These are phyloP conservation scores for Parus major DNA, from an alignment of 2,113 vertebrate genomes.

Conservation along the genomic window DNA sequence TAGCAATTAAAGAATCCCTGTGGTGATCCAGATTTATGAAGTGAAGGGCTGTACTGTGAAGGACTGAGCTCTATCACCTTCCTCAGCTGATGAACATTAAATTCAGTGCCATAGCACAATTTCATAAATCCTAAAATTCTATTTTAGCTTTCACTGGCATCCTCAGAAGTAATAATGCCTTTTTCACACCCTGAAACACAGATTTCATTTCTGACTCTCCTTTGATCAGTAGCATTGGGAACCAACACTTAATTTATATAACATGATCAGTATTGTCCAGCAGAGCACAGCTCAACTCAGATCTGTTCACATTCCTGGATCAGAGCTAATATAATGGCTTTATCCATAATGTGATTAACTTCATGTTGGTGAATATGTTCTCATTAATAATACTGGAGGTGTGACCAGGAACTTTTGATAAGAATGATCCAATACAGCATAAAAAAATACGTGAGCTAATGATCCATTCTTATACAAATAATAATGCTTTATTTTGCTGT, in stretches of 20 bases:
- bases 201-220: neutral
- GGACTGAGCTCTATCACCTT: neutral
- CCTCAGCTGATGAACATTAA: neutral
- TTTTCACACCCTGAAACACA: neutral
- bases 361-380: neutral
- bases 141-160: neutral
- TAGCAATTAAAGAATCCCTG: neutral
- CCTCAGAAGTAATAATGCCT: neutral
- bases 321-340: neutral
- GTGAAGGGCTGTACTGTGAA: neutral
- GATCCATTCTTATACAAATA: neutral
- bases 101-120: neutral
- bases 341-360: constrained; percentile 40
- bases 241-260: neutral
- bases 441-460: neutral
- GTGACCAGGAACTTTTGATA: constrained; percentile 22
- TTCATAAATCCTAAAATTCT: neutral
- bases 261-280: neutral
- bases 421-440: neutral
- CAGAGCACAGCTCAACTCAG: neutral
- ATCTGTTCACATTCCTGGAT: constrained; percentile 10
- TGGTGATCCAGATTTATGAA: neutral
- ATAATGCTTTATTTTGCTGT: neutral
- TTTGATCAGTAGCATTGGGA: neutral
- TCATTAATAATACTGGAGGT: neutral